phyloP scores from a whole-genome alignment of 2,797 vertebrate genomes.

The Chrysocyon brachyurus region DNA sequence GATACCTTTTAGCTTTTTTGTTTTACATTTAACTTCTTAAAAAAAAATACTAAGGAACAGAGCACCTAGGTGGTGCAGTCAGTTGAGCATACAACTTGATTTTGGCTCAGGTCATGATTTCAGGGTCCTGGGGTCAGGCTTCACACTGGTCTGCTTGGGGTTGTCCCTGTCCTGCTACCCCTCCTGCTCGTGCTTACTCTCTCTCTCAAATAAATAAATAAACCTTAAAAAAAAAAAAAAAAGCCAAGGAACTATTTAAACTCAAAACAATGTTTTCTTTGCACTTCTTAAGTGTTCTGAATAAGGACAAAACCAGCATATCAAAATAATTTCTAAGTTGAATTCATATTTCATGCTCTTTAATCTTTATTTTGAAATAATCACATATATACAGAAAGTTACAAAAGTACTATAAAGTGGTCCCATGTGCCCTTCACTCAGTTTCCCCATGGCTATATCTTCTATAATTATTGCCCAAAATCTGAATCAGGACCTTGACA shows the following conservation, averaged over 20 bases:
- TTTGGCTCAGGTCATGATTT: not conserved
- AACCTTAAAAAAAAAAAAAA: not conserved
- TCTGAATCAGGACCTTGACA: conserved; percentile 1
- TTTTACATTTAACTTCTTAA: conserved; percentile 2
- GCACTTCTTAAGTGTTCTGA: not conserved
- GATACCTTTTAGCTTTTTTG: not conserved
- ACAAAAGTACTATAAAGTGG: not conserved
- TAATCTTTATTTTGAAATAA: conserved; percentile 40
- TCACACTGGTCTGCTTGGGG: not conserved
- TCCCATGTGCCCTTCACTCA: not conserved
- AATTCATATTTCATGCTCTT: not conserved
- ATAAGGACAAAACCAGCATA: not conserved
- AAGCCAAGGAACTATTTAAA: not conserved
- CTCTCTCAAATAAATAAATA: not conserved
- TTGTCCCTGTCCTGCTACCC: not conserved
- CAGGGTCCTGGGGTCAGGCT: not conserved
- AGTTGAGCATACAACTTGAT: not conserved
- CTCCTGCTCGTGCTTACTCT: not conserved
- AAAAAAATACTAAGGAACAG: not conserved
- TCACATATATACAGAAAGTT: not conserved
- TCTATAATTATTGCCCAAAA: not conserved
- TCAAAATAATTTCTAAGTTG: conserved; percentile 35
- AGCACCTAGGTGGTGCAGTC: not conserved
- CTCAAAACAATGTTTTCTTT: not conserved
- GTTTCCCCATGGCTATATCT: not conserved